These are phyloP conservation scores for Epistrophella euchroma DNA, from an alignment of 2,888 invertebrate species.

Conservation along the genomic window DNA sequence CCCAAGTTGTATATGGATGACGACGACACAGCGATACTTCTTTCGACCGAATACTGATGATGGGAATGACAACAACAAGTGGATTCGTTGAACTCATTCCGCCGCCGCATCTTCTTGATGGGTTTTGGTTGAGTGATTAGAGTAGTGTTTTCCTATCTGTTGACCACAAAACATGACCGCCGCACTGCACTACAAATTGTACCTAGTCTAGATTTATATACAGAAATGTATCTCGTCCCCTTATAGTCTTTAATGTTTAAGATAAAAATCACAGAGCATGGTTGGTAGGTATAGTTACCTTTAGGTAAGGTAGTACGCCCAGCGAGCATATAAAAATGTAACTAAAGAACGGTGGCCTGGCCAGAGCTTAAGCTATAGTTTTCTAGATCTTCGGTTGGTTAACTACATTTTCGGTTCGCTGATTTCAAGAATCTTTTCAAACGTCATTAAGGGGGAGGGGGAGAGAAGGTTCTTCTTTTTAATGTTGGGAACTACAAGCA, in stretches of 20 bases:
- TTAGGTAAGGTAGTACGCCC: conserved; percentile 15
- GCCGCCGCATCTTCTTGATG: background rate
- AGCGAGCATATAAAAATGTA: conserved; percentile 56
- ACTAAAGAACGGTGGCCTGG: conserved; percentile 40
- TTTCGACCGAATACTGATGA: background rate
- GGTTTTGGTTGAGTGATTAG: conserved; percentile 54
- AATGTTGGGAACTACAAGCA: too few species aligned
- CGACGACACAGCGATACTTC: conserved; percentile 15
- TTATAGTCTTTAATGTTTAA: background rate
- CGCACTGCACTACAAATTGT: conserved; percentile 51
- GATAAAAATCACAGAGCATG: conserved; percentile 41
- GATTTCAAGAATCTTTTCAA: conserved; percentile 11
- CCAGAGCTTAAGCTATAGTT: conserved; percentile 13
- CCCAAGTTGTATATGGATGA: conserved; percentile 7
- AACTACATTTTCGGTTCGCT: conserved; percentile 34
- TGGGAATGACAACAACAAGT: conserved; percentile 48
- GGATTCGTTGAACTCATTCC: conserved; percentile 60
- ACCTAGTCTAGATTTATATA: background rate
- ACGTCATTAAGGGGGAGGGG: background rate
- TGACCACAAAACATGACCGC: conserved; percentile 70
- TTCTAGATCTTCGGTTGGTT: conserved; percentile 44
- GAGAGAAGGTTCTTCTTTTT: background rate
- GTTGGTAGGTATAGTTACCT: background rate
- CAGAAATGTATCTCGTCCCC: background rate
- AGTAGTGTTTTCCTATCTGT: conserved; percentile 38